Percentiles rank a stretch among this genome's conserved stretches.
Evolutionary conservation across 1,140 invertebrate genomes (phyloP).

Genomic region (Lordiphosa stackelbergi): DNA sequence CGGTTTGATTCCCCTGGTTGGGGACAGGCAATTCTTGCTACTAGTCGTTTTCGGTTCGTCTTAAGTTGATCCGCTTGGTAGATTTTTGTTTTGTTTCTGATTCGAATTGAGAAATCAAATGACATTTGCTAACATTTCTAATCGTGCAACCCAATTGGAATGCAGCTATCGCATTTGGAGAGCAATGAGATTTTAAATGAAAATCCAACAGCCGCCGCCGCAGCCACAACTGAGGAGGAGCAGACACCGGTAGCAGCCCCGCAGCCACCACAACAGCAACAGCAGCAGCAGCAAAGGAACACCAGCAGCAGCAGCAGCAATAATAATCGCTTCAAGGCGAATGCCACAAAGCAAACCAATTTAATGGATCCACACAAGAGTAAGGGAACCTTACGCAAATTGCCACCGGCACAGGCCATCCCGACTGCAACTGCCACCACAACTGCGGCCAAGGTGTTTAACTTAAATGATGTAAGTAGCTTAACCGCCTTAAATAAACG

Average conservation of each 20-base stretch:
- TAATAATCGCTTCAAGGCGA: constrained; percentile 1
- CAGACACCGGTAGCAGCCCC: constrained; percentile 3
- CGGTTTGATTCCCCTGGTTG: too few relatives aligned
- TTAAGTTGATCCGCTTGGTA: too few relatives aligned
- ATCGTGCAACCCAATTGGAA: constrained; percentile 43
- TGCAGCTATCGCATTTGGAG: constrained; percentile 50
- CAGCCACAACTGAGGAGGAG: not conserved
- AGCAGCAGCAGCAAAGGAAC: constrained; percentile 17
- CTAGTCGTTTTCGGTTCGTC: too few relatives aligned
- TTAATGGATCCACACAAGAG: constrained; percentile 2
- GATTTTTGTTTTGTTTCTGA: too few relatives aligned
- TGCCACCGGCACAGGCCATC: constrained; percentile 18
- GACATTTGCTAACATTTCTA: constrained; percentile 43
- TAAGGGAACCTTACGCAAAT: constrained; percentile 22
- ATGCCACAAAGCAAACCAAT: constrained; percentile 7
- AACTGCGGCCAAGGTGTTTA: constrained; percentile 49
- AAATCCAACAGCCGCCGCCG: constrained; percentile 7
- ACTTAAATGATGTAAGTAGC: constrained; percentile 74
- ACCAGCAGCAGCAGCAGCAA: constrained; percentile 6
- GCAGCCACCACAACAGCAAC: constrained; percentile 20
- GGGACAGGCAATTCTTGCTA: too few relatives aligned
- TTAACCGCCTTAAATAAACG: constrained; percentile 60
- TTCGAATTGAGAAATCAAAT: too few relatives aligned
- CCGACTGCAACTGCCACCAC: constrained; percentile 5
- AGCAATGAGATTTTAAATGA: constrained; percentile 24